Evolutionary conservation across 1,140 invertebrate genomes (phyloP), one percentile per base, ranked within the genome.

Genomic region (Aricia agestis): DNA sequence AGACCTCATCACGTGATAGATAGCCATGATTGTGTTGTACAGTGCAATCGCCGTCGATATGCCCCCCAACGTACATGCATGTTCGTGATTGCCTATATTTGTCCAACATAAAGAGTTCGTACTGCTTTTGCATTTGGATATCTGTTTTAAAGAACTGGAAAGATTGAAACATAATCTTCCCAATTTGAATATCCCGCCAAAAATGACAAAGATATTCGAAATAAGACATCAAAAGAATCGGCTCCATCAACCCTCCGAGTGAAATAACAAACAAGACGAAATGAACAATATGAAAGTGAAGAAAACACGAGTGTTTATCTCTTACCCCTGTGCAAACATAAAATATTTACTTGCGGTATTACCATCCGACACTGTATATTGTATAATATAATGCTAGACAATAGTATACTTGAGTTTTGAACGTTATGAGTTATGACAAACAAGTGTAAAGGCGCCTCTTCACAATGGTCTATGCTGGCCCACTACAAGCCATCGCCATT

Each of bases 231-330:
- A 52, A 52, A 52, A 52, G 45, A 52, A 52, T 52, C 45, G 11
- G 45, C 45, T 52, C 45, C 45, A 52, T 52, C 45, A 13, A 52
- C 45, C 11, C 45, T 52, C 45, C 45, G 45, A 52, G 13, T 52
- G 45, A 52, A 52, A 52, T 52, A 52, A 52, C 45, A 52, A 52
- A 52, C 45, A 52, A 52, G 45, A 13, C 45, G 13, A 52, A 52
- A 52, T 52, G 45, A 52, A 52, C 45, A 52, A 52, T 52, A 52
- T 52, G 45, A 52, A 52, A 52, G 45, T 52, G 45, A 52, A 52
- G 45, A 52, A 52, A 52, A 52, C 45, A 52, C 45, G 13, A 52
- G 45, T 52, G 45, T 52, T 52, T 52, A 52, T 52, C 45, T 10
- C 6, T 52, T 13, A 52, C 45, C 45, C 45, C 45, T 9, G 13